Percentiles rank a stretch among this genome's conserved stretches.
phyloP scores from a whole-genome alignment of 2,113 vertebrate species.

The Solea senegalensis region DNA sequence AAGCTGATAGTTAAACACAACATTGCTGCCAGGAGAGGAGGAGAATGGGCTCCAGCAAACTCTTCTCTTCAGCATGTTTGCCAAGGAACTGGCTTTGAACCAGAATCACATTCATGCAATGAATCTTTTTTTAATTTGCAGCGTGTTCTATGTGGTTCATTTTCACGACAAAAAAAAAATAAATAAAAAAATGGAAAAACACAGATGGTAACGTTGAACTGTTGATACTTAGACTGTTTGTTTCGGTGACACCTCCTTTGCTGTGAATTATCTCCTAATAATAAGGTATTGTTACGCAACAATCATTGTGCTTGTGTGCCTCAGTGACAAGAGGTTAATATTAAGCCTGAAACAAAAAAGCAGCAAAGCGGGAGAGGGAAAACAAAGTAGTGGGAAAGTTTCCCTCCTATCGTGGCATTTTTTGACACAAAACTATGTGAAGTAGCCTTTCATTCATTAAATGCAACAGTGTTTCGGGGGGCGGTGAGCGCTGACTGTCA shows the following conservation, averaged over 20 bases:
- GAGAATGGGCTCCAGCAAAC: constrained; percentile 48
- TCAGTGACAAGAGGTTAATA: not conserved
- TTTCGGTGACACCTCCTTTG: constrained; percentile 51
- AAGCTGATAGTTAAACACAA: constrained; percentile 56
- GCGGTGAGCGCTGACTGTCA: constrained; percentile 69
- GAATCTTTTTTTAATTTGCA: constrained; percentile 33
- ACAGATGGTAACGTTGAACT: constrained; percentile 65
- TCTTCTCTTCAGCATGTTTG: constrained; percentile 48
- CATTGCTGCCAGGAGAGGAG: constrained; percentile 51
- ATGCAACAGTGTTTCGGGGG: constrained; percentile 50
- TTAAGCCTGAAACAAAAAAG: constrained; percentile 13
- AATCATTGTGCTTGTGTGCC: constrained; percentile 9
- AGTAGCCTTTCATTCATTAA: constrained; percentile 68
- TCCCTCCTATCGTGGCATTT: constrained; percentile 39
- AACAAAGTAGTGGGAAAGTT: constrained; percentile 56
- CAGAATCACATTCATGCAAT: constrained; percentile 37
- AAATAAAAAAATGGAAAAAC: constrained; percentile 43
- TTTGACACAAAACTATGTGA: constrained; percentile 61
- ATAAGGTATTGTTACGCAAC: constrained; percentile 40
- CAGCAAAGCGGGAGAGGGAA: constrained; percentile 1
- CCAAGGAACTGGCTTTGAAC: constrained; percentile 60
- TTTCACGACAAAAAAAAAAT: constrained; percentile 50
- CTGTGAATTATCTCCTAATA: constrained; percentile 43
- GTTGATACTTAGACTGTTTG: constrained; percentile 52
- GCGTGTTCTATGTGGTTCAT: constrained; percentile 25